Percentiles rank a stretch among this genome's conserved stretches.
Conservation (phyloP, 2,797 vertebrate genomes). For the Falco berigora region DNA sequence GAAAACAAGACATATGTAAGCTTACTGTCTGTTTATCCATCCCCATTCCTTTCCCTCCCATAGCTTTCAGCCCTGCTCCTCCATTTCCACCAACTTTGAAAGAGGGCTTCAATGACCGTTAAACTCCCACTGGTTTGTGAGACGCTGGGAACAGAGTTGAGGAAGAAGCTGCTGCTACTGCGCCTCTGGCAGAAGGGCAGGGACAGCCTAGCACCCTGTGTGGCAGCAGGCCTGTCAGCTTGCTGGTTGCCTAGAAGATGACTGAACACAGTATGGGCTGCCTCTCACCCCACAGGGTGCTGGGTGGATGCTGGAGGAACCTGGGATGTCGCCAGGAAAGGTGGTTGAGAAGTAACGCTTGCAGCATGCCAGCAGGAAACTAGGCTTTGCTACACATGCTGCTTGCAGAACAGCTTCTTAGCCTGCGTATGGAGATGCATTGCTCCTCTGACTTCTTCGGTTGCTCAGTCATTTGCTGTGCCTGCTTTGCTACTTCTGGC, state of each 20-base stretch:
- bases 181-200: background rate
- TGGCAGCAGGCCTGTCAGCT: background rate
- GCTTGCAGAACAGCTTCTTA: background rate
- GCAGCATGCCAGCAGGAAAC: background rate
- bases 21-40: background rate
- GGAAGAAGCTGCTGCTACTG: background rate
- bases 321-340: background rate
- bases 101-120: background rate
- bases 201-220: background rate
- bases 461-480: background rate
- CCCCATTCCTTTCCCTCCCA: background rate
- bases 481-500: background rate
- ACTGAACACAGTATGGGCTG: background rate
- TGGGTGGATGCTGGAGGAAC: background rate
- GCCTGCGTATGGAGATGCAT: background rate
- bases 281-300: accelerated
- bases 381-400: background rate
- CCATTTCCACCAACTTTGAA: background rate
- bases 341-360: background rate
- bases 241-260: background rate
- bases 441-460: background rate
- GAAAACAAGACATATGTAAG: background rate
- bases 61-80: background rate
- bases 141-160: background rate
- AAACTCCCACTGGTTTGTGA: background rate